Conservation (phyloP, 2,797 vertebrate genomes). For the Okamejei kenojei region DNA sequence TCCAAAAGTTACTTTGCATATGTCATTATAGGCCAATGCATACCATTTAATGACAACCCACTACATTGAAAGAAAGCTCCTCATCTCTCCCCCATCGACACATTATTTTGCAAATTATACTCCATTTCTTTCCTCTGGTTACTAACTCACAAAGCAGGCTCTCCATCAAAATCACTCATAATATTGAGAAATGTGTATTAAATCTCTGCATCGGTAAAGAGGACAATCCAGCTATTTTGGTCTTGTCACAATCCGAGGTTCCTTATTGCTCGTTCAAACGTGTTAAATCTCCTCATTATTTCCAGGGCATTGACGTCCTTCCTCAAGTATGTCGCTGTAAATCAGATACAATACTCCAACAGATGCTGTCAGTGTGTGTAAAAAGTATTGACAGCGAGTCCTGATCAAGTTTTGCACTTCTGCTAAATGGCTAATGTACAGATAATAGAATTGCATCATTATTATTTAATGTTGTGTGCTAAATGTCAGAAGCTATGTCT, state of each 20-base stretch:
- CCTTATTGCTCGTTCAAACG: background rate
- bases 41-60: background rate
- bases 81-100: too few relatives aligned
- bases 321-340: background rate
- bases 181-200: background rate
- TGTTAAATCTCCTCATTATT: background rate
- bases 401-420: background rate
- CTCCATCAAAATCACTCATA: background rate
- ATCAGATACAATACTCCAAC: background rate
- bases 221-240: background rate
- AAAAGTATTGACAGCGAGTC: background rate
- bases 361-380: background rate
- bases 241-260: background rate
- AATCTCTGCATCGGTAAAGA: background rate
- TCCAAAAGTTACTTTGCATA: background rate
- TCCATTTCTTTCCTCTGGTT: background rate
- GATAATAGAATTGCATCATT: background rate
- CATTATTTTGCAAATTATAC: background rate
- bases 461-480: background rate
- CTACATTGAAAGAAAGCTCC: background rate
- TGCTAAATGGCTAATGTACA: background rate
- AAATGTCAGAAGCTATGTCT: background rate
- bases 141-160: background rate
- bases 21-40: background rate
- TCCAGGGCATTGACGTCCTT: background rate